Conservation (phyloP, 2,797 vertebrate species). For the Leptoclinus maculatus region DNA sequence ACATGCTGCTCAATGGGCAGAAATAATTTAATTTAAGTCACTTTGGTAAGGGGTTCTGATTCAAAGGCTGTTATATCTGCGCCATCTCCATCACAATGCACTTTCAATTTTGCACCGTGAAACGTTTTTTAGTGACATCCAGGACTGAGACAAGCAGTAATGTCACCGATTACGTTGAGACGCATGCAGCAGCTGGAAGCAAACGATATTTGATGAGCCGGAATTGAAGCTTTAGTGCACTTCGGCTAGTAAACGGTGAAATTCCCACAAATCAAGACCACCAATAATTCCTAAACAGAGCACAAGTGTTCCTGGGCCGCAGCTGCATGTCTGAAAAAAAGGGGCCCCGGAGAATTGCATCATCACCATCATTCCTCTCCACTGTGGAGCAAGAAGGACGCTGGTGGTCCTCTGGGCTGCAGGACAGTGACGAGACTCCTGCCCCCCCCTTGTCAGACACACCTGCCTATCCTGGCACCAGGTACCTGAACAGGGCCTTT, state of each 20-base stretch:
- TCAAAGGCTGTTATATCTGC: not conserved
- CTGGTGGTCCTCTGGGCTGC: slow-evolving; percentile 21
- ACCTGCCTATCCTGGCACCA: slow-evolving; percentile 12
- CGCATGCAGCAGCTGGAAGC: not conserved
- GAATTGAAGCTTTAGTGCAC: not conserved
- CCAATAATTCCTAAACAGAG: slow-evolving; percentile 39
- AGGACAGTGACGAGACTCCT: not conserved
- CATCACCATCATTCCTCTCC: slow-evolving; percentile 75
- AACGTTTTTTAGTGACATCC: not conserved
- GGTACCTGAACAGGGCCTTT: not conserved
- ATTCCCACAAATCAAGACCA: slow-evolving; percentile 13
- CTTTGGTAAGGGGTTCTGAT: not conserved
- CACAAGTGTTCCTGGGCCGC: slow-evolving; percentile 46
- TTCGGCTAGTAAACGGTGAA: not conserved
- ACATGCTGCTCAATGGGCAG: not conserved
- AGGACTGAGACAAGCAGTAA: not conserved
- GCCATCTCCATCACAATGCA: not conserved
- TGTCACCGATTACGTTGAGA: not conserved
- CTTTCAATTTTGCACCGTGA: not conserved
- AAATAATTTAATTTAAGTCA: not conserved
- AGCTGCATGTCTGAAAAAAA: slow-evolving; percentile 65
- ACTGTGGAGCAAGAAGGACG: slow-evolving; percentile 61
- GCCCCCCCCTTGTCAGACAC: not conserved
- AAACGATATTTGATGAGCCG: not conserved
- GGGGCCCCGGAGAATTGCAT: slow-evolving; percentile 73